Percentiles rank a stretch among this genome's conserved stretches.
Evolutionary conservation across 2,888 invertebrate species (phyloP).

Genomic region (Habroteleia sp.): DNA sequence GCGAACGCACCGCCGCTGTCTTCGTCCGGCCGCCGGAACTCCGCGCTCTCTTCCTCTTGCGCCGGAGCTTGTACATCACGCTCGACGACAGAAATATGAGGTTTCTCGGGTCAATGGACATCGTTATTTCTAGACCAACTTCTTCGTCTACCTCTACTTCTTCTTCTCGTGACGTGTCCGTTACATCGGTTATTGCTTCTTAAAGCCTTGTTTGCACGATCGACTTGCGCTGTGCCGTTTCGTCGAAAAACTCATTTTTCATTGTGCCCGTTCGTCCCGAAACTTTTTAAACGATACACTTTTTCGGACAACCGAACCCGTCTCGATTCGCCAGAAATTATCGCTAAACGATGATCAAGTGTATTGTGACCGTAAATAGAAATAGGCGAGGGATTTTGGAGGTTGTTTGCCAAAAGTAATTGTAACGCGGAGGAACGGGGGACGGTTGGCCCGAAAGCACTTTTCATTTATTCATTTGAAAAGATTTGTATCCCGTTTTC

Average conservation of each 20-base stretch:
- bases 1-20: conserved; percentile 8
- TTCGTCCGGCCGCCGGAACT: too few species aligned
- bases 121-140: conserved; percentile 56
- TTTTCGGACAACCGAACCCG: too few species aligned
- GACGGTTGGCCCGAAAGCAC: too few species aligned
- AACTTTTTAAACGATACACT: too few species aligned
- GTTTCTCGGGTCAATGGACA: conserved; percentile 49
- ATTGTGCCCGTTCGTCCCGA: background rate
- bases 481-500: too few species aligned
- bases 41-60: conserved; percentile 29
- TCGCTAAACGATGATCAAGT: too few species aligned
- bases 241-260: background rate
- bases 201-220: conserved; percentile 21
- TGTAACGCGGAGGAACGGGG: too few species aligned
- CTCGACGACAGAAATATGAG: conserved; percentile 37
- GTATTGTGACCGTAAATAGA: too few species aligned
- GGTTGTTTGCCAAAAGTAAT: too few species aligned
- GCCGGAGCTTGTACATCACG: conserved; percentile 27
- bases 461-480: too few species aligned
- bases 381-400: too few species aligned
- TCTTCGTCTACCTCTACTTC: conserved; percentile 24
- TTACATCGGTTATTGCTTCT: conserved; percentile 51
- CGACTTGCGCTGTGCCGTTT: conserved; percentile 1
- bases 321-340: too few species aligned
- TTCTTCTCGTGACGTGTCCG: conserved; percentile 26